phyloP scores from a whole-genome alignment of 2,797 vertebrate genomes.

The Sebastes taczanowskii region DNA sequence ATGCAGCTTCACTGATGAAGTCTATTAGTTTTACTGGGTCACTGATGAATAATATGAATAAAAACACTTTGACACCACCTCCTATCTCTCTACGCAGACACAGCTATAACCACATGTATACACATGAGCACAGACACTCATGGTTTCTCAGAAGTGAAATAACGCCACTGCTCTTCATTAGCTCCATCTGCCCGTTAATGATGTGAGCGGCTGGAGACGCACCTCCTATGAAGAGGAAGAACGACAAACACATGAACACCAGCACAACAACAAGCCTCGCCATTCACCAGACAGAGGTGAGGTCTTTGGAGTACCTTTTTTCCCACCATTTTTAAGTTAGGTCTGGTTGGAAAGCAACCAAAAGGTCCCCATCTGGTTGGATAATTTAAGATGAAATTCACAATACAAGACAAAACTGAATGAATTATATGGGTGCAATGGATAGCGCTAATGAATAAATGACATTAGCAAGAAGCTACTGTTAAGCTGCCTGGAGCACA shows the following conservation, averaged over 20 bases:
- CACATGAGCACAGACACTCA: background rate
- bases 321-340: background rate
- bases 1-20: background rate
- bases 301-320: background rate
- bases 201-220: background rate
- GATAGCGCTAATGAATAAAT: too few species aligned
- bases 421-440: too few species aligned
- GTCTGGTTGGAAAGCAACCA: background rate
- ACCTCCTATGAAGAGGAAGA: background rate
- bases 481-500: too few species aligned
- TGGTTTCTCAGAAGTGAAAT: slow-evolving; percentile 17
- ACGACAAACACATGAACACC: background rate
- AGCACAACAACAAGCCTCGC: background rate
- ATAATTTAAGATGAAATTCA: background rate
- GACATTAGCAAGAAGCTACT: too few species aligned
- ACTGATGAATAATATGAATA: background rate
- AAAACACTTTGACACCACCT: background rate
- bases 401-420: too few species aligned
- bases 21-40: background rate
- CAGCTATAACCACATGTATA: background rate
- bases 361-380: background rate
- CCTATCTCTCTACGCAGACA: background rate
- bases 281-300: background rate
- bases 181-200: slow-evolving; percentile 31
- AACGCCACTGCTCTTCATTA: background rate